phyloP scores from a whole-genome alignment of 2,797 vertebrate species.

The Bovichtus variegatus region DNA sequence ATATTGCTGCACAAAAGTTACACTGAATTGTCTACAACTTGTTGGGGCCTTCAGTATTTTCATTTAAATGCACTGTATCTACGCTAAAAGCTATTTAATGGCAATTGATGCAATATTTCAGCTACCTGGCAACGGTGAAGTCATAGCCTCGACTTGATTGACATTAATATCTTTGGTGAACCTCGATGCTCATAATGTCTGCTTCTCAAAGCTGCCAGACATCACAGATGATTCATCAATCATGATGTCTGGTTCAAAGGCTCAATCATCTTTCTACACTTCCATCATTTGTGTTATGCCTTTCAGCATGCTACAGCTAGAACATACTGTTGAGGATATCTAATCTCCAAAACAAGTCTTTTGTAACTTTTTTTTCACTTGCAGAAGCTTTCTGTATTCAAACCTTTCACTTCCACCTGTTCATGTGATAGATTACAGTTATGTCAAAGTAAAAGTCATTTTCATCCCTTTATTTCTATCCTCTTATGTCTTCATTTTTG shows the following conservation, averaged over 20 bases:
- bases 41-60: background rate
- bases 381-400: background rate
- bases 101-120: background rate
- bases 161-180: slow-evolving; percentile 23
- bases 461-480: too few species aligned
- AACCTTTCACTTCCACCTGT: background rate
- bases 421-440: too few species aligned
- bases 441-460: too few species aligned
- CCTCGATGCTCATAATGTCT: slow-evolving; percentile 9
- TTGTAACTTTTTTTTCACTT: background rate
- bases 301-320: background rate
- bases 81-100: background rate
- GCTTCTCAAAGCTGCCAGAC: slow-evolving; percentile 15
- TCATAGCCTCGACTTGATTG: slow-evolving; percentile 16
- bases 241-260: slow-evolving; percentile 9
- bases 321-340: background rate
- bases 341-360: background rate
- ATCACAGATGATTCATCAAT: slow-evolving; percentile 19
- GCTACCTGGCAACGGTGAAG: slow-evolving; percentile 2
- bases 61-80: background rate
- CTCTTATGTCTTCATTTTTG: too few species aligned
- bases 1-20: background rate
- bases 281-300: slow-evolving; percentile 1
- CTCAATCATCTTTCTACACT: background rate
- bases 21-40: background rate